These are phyloP conservation scores for Gonocerus acuteangulatus DNA, from an alignment of 2,888 invertebrate species.

Conservation along the genomic window DNA sequence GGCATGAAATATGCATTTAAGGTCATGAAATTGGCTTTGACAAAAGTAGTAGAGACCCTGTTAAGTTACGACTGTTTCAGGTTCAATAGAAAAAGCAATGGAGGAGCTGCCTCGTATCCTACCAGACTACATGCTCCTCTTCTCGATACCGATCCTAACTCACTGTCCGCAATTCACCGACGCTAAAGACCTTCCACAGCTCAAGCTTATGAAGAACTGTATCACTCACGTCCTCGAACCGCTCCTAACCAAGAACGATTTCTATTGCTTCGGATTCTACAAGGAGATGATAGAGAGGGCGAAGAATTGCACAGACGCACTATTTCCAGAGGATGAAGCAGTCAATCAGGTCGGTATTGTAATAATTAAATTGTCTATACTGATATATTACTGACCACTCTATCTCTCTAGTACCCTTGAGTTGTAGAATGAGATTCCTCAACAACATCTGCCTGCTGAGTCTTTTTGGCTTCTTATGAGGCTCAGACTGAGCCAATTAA, in stretches of 20 bases:
- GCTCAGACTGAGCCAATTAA: too few species aligned
- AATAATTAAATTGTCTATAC: too few species aligned
- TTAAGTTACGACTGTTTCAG: too few species aligned
- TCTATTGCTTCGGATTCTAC: slow-evolving; percentile 91
- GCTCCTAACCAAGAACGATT: slow-evolving; percentile 83
- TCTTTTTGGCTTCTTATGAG: too few species aligned
- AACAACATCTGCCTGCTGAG: too few species aligned
- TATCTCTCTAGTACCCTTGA: too few species aligned
- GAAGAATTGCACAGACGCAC: slow-evolving; percentile 87
- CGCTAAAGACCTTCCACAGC: slow-evolving; percentile 66
- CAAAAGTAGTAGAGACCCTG: too few species aligned
- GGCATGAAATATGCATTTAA: too few species aligned
- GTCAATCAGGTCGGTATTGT: slow-evolving; percentile 66
- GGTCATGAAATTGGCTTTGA: too few species aligned
- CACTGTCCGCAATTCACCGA: slow-evolving; percentile 79
- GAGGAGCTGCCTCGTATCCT: slow-evolving; percentile 72
- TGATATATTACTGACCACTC: too few species aligned
- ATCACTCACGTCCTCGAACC: slow-evolving; percentile 93
- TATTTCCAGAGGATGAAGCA: slow-evolving; percentile 71
- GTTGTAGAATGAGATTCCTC: too few species aligned
- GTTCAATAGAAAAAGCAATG: slow-evolving; percentile 58
- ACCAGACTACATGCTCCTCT: slow-evolving; percentile 95
- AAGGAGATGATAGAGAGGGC: slow-evolving; percentile 87
- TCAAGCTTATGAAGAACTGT: slow-evolving; percentile 75
- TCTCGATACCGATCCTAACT: slow-evolving; percentile 86